Percentiles rank a stretch among this genome's conserved stretches.
These are phyloP conservation scores for Holocentrus rufus DNA, from an alignment of 2,797 vertebrate genomes.

Conservation along the genomic window DNA sequence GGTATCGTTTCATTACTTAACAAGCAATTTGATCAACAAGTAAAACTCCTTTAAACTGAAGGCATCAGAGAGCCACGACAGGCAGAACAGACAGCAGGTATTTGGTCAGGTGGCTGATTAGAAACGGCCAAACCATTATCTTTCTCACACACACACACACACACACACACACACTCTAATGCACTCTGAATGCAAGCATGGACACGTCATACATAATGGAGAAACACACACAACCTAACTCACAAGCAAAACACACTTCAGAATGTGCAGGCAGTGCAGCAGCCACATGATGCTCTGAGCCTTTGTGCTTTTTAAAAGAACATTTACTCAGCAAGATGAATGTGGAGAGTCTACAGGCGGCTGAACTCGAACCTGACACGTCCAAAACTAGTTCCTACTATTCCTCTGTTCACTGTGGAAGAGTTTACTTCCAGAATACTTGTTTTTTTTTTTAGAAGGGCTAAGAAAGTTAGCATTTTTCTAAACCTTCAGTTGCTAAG, in stretches of 20 bases:
- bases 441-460: no score
- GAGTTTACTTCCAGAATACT: no score
- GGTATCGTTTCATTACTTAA: neutral
- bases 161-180: neutral
- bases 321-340: constrained; percentile 21
- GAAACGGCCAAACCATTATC: constrained; percentile 39
- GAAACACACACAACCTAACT: constrained; percentile 16
- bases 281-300: constrained; percentile 55
- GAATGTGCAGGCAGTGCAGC: neutral
- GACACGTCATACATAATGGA: constrained; percentile 43
- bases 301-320: constrained; percentile 28
- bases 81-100: constrained; percentile 28
- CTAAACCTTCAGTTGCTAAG: no score
- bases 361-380: neutral
- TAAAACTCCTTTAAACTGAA: neutral
- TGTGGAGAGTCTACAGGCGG: constrained; percentile 1
- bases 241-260: constrained; percentile 22
- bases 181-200: constrained; percentile 14
- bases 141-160: neutral
- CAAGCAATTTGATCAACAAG: neutral
- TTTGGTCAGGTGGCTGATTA: constrained; percentile 67
- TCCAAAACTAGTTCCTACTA: neutral
- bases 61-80: constrained; percentile 1
- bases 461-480: no score
- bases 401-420: neutral